A percentile compares a stretch with the other conserved stretches of the same genome.
Conservation (phyloP, 2,888 invertebrate species). For the Cheilosia impressa region DNA sequence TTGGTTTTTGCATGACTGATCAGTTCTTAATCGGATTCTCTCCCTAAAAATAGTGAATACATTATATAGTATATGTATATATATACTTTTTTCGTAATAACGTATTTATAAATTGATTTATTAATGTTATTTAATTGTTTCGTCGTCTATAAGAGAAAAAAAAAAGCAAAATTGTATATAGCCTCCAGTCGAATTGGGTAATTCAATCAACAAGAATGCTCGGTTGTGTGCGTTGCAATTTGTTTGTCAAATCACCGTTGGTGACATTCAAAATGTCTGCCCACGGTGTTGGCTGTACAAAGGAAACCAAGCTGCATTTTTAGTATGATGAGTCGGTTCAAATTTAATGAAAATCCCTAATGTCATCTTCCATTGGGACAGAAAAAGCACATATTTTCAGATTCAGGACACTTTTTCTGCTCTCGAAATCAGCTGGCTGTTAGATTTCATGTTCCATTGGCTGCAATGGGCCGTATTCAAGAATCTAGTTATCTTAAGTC, state of each 20-base stretch:
- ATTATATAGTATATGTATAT: conserved; percentile 3
- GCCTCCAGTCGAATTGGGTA: not conserved
- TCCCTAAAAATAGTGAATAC: conserved; percentile 46
- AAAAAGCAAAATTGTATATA: conserved; percentile 12
- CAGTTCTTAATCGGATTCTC: conserved; percentile 56
- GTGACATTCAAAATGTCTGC: no score
- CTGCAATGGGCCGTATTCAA: no score
- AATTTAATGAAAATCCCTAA: no score
- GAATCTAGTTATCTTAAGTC: no score
- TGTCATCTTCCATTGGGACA: no score
- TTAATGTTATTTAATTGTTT: conserved; percentile 44
- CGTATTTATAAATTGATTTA: conserved; percentile 38
- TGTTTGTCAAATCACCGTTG: not conserved
- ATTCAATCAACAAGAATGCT: not conserved
- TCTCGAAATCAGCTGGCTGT: no score
- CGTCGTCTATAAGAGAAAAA: conserved; percentile 4
- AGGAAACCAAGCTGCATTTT: no score
- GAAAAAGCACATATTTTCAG: no score
- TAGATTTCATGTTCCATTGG: no score
- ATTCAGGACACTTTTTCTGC: no score
- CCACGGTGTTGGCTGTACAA: no score
- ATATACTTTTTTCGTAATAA: conserved; percentile 38
- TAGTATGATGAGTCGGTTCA: no score
- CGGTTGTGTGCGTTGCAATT: not conserved
- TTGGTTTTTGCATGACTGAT: conserved; percentile 69